Evolutionary conservation across 2,797 vertebrate genomes (phyloP), one percentile per base, ranked within the genome.

Genomic region (Peromyscus melanophrys): DNA sequence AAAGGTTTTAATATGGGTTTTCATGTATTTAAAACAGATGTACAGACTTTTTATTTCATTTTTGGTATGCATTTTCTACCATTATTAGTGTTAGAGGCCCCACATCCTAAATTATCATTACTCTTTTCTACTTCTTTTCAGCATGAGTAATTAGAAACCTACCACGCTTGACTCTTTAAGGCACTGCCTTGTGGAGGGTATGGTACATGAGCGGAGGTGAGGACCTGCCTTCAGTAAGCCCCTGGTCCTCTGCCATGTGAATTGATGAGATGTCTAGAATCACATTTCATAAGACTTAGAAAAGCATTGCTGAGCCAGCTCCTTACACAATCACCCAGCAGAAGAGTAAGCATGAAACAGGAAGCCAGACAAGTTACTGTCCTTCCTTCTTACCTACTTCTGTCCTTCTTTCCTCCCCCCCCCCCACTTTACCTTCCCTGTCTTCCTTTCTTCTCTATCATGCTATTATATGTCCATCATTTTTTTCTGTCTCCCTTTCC

Each of bases 1-100:
- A 85, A 96, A 94, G 34, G 46, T 94, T 92, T 75, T 93, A 98
- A 81, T 94, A 67, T 57, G 37, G 21, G 76, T 86, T 90, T 85
- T 31, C 94, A 61, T 55, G 16, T 75, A 59, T 43, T 71, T 55
- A 55, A 40, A 52, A 97, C 31, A 87, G 37, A 61, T 75, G 91
- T 31, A 69, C 14, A 80, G n/a, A 61, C 23, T 80, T 92, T 90
- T 97, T 95, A 75, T 87, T 96, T 88, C 10, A 46, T 69, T 75
- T 92, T 83, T 29, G 17, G 3, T 78, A 75, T 90, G 19, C 10
- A 43, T 89, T 2, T 80, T 86, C 25, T 73, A 69, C 93, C 63
- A 88, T 90, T 80, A 88, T 67, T 89, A 90, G 87, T 90, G 87
- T 76, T 92, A 46, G 85, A 89, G 49, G 1, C 31, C 43, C 67